Conservation (phyloP, 2,888 invertebrate genomes). For the Mechanitis messenoides region DNA sequence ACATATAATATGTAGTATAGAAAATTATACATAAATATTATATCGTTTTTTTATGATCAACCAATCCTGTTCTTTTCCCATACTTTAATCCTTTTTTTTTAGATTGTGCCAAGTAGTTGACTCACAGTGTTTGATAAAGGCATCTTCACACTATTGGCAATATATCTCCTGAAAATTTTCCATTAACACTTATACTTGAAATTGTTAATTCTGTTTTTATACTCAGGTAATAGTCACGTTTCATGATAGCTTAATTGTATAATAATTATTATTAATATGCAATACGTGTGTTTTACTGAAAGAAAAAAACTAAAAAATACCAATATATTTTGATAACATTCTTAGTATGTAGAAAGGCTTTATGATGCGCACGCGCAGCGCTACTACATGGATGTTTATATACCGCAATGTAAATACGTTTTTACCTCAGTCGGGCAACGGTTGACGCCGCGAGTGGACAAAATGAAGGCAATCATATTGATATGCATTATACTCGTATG, state of each 20-base stretch:
- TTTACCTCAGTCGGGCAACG: slow-evolving; percentile 7
- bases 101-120: not conserved
- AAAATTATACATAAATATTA: too few species aligned
- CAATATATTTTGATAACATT: not conserved
- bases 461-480: slow-evolving; percentile 8
- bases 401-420: not conserved
- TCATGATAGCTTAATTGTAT: too few species aligned
- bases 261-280: too few species aligned
- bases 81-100: not conserved
- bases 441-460: slow-evolving; percentile 8
- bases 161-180: not conserved
- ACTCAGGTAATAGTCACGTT: too few species aligned
- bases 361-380: slow-evolving; percentile 2
- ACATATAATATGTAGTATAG: too few species aligned
- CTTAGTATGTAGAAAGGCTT: not conserved
- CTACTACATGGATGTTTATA: not conserved
- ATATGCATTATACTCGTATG: slow-evolving; percentile 7
- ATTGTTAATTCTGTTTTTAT: too few species aligned
- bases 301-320: not conserved
- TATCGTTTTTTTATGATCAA: too few species aligned
- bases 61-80: not conserved
- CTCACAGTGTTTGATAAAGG: not conserved
- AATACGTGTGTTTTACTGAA: too few species aligned
- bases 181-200: too few species aligned
- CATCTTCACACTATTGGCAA: not conserved